Evolutionary conservation across 2,113 vertebrate genomes (phyloP), one percentile per base, ranked within the genome.

Genomic region (Sula dactylatra): DNA sequence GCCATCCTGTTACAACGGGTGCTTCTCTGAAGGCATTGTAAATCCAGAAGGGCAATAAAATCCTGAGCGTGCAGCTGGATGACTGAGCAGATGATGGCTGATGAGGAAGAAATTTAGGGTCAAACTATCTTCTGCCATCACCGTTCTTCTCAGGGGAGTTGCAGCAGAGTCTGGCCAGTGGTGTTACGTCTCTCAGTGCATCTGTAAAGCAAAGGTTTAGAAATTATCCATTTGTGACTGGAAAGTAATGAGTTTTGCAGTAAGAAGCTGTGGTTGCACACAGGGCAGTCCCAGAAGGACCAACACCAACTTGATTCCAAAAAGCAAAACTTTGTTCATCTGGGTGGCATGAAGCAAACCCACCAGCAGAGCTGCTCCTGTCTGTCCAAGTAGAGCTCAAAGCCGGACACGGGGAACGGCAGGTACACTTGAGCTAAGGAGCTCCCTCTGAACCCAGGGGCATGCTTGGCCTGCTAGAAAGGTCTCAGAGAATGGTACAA

Each of bases 331-430:
- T 66, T 83, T 6, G 4, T 29, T 86, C 29, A 9, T 59, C 49
- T n/a, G 44, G 20, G 42, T 31, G n/a, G 32, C 38, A 26, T 5
- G 10, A 36, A 83, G 34, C 0, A 1, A 88, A 91, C 11, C 26
- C 56, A 31, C 40, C 22, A 36, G 22, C 65, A 90, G 49, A 85
- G 42, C 50, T 52, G 40, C 34, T 84, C 29, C 73, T 50, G 16
- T 34, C 44, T 47, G 25, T 22, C 27, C 14, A 3, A 47, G 62
- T 4, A 56, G 58, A 65, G 29, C n/a, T 76, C 2, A 1, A 27
- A 6, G 17, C n/a, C 56, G 66, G 32, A 38, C 13, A 14, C 0
- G 0, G 55, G 66, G n/a, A 76, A 44, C 2, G 4, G 18, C 1
- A 5, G 66, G 6, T 11, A 15, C 31, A 3, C 27, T 22, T 17